Percentiles rank a stretch among this genome's conserved stretches.
phyloP scores from a whole-genome alignment of 1,140 invertebrate species.

The Belonocnema kinseyi region DNA sequence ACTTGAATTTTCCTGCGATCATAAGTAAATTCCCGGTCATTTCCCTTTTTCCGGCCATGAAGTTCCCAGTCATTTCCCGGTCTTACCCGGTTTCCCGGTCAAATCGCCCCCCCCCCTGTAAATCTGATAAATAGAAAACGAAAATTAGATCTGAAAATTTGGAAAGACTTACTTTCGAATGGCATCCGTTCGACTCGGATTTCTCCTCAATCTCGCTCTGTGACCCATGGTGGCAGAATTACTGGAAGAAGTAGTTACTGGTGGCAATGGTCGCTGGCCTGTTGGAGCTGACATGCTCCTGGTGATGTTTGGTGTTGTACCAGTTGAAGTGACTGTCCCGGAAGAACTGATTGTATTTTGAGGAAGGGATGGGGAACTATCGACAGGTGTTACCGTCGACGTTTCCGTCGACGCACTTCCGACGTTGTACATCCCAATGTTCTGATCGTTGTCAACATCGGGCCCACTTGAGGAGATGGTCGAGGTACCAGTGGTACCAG shows the following conservation, averaged over 20 bases:
- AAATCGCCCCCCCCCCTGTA: too few species aligned
- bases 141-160: constrained; percentile 1
- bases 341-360: constrained; percentile 39
- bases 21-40: too few species aligned
- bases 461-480: constrained; percentile 67
- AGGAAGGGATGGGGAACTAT: constrained; percentile 57
- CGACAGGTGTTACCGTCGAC: constrained; percentile 72
- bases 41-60: too few species aligned
- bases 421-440: constrained; percentile 66
- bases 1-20: too few species aligned
- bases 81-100: too few species aligned
- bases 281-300: constrained; percentile 68
- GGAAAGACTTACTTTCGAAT: constrained; percentile 65
- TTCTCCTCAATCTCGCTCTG: constrained; percentile 65
- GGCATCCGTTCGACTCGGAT: constrained; percentile 68
- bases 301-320: constrained; percentile 58
- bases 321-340: constrained; percentile 40
- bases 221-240: constrained; percentile 67
- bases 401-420: constrained; percentile 52
- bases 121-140: not conserved
- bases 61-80: too few species aligned
- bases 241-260: constrained; percentile 60
- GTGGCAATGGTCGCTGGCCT: constrained; percentile 59
- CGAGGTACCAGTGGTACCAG: constrained; percentile 68
- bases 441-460: constrained; percentile 62